These are phyloP conservation scores for Hippocampus guttulatus DNA, from an alignment of 2,113 vertebrate species.

Conservation along the genomic window DNA sequence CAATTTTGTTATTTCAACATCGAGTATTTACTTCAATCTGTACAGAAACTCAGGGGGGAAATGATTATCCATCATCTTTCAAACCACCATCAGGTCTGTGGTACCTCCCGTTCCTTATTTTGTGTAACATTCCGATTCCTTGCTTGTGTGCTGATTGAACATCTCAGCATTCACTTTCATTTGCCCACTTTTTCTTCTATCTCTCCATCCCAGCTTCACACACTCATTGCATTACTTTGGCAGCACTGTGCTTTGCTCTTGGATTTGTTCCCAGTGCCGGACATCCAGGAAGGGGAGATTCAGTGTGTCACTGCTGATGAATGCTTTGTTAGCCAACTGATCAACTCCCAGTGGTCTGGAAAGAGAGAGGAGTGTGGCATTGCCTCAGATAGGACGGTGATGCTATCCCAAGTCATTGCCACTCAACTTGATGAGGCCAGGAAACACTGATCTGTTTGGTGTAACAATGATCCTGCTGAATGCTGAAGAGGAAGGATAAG, in stretches of 20 bases:
- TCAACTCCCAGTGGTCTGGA: conserved; percentile 62
- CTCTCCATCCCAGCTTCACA: conserved; percentile 48
- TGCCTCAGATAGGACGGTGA: conserved; percentile 63
- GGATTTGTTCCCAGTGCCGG: conserved; percentile 64
- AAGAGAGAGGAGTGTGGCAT: conserved; percentile 49
- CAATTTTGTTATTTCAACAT: not conserved
- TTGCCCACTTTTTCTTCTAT: conserved; percentile 23
- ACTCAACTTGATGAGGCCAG: conserved; percentile 53
- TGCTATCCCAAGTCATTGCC: conserved; percentile 51
- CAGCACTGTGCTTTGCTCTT: conserved; percentile 56
- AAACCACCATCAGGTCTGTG: conserved; percentile 29
- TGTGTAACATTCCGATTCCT: conserved; percentile 15
- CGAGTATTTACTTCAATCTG: not conserved
- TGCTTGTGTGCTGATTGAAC: conserved; percentile 41
- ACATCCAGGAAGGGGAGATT: conserved; percentile 66
- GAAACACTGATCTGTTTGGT: conserved; percentile 48
- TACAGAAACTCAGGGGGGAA: not conserved
- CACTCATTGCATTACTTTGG: conserved; percentile 60
- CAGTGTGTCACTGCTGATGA: conserved; percentile 72
- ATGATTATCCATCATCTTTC: conserved; percentile 18
- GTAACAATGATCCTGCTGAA: conserved; percentile 31
- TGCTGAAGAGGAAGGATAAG: conserved; percentile 12
- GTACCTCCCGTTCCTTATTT: conserved; percentile 34
- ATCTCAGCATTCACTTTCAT: conserved; percentile 31
- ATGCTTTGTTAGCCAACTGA: conserved; percentile 69